Evolutionary conservation across 2,888 invertebrate genomes (phyloP), one percentile per base, ranked within the genome.

Genomic region (Amphipyra tragopoginis): DNA sequence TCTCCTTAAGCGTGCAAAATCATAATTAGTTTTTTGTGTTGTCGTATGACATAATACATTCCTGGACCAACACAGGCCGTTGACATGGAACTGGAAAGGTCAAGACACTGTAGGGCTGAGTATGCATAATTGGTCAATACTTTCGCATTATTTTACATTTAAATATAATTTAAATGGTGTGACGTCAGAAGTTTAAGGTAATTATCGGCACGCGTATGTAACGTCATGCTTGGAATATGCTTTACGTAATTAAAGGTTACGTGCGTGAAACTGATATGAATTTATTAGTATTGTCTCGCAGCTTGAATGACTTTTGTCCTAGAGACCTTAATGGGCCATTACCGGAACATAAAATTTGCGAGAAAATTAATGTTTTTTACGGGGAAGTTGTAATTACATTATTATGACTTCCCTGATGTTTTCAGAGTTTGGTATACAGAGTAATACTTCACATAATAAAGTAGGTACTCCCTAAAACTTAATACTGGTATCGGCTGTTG

Each of bases 51-150:
- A 84, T 82, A 83, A 83, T 65, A 65, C 72, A 79, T 75, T 80
- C 73, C 77, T 64, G 75, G 60, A 51, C 52, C 60, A 65, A 66
- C 65, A 77, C 78, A 77, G 88, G 86, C 83, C 83, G 84, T 88
- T 88, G 87, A 90, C 89, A 89, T 82, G 84, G 72, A 82, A 84
- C 69, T 68, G 60, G 75, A 90, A 90, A 91, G 88, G 90, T 90
- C 87, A 87, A 84, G 80, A 82, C 80, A 84, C 75, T 64, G 59
- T 13, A 64, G 68, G 58, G 70, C 73, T 72, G 79, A 61, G 63
- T 62, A 72, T 65, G 74, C 77, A 79, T 86, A 86, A 87, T 86
- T 88, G 85, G 74, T 75, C 72, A 78, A 79, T 69, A 65, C 67
- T 72, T 80, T 70, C 78, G 79, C 80, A 81, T 84, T 84, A 84